Evolutionary conservation across 30 jellyfish, hydroid and myxozoan genomes (phyloP), one percentile per base, ranked within the genome.

Genomic region (Cassiopea xamachana): DNA sequence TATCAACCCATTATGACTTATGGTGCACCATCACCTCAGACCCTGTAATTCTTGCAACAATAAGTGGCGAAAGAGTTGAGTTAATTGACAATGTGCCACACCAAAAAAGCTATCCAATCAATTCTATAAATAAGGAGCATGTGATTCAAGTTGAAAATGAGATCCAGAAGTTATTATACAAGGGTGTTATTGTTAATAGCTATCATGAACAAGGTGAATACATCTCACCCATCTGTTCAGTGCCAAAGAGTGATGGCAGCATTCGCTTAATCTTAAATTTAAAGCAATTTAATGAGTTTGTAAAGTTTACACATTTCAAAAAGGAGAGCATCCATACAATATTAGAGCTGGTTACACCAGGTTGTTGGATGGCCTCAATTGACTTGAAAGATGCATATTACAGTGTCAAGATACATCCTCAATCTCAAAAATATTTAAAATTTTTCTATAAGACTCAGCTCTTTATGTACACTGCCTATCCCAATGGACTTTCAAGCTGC

Each of bases 161-260:
- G 48, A 60, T 58, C 2, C 4, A 81, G 12, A 3, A 85, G 7
- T 39, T 81, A 43, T 85, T 58, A 7, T 2, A 46, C 5, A 15
- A 55, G 60, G 80, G 80, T 7, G 81, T 81, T 6, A 48, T 81
- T 58, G 83, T 19, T 9, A 81, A 60, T 7, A 39, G 61, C 43
- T 60, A 58, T n/a, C 83, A 81, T 81, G 71, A 81, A 81, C 7
- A 9, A 50, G 90, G 90, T 46, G 83, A 62, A 12, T 81, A 1
- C 15, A 81, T 81, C 27, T 62, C 90, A 46, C 90, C 85, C 2
- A 47, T 58, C 17, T 81, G 55, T 39, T 15, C 83, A 1, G 92
- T 81, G 8, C 96, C 96, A 47, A 80, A 81, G 19, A 89, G 58
- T 47, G 96, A 89, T 73, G 73, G 92, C 64, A 76, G 69, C 6